These are phyloP conservation scores for Callionymus lyra DNA, from an alignment of 2,113 vertebrate genomes.

Conservation along the genomic window DNA sequence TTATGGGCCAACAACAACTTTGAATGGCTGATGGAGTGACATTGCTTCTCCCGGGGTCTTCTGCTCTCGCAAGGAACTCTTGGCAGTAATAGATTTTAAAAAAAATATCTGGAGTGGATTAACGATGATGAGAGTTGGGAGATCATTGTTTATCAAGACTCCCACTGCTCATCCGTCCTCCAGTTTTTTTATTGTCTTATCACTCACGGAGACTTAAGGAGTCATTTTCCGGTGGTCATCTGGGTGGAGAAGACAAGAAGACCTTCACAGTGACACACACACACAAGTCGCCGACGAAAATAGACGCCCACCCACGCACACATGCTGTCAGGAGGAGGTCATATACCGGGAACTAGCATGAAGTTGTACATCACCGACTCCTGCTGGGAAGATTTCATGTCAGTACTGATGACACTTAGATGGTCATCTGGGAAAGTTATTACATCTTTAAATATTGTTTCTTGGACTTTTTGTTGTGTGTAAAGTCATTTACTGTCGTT, in stretches of 20 bases:
- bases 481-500: too few species aligned
- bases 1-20: slow-evolving; percentile 34
- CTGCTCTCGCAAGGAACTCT: slow-evolving; percentile 3
- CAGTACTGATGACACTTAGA: too few species aligned
- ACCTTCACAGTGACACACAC: slow-evolving; percentile 35
- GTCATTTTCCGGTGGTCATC: slow-evolving; percentile 20
- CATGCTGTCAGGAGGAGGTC: slow-evolving; percentile 7
- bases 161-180: not conserved
- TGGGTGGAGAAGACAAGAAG: slow-evolving; percentile 31
- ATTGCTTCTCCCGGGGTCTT: not conserved
- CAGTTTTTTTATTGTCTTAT: slow-evolving; percentile 9
- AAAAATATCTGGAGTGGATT: not conserved
- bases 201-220: slow-evolving; percentile 4
- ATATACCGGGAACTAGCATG: slow-evolving; percentile 6
- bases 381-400: too few species aligned
- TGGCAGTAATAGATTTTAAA: not conserved
- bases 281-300: slow-evolving; percentile 23
- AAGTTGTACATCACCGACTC: too few species aligned
- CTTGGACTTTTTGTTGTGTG: too few species aligned
- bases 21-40: slow-evolving; percentile 8
- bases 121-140: slow-evolving; percentile 10
- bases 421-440: too few species aligned
- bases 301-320: slow-evolving; percentile 24
- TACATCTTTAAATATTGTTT: too few species aligned
- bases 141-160: slow-evolving; percentile 4